A percentile compares a stretch with the other conserved stretches of the same genome.
Evolutionary conservation across 2,797 vertebrate genomes (phyloP).

Genomic region (Poeciliopsis turneri): DNA sequence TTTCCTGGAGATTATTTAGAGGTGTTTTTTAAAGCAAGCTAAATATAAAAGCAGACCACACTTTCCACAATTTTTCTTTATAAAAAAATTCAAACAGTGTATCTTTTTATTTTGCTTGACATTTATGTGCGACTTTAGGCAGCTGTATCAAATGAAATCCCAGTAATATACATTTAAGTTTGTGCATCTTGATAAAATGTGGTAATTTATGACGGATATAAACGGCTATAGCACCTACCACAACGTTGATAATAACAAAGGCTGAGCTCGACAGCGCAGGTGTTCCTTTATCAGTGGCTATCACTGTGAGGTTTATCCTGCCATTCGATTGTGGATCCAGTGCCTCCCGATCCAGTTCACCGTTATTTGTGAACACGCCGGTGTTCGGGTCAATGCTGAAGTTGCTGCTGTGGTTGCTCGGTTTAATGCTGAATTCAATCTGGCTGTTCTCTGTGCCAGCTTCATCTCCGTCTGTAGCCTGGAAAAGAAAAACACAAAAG

Average conservation of each 20-base stretch:
- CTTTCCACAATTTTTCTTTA: not conserved
- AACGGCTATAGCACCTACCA: constrained; percentile 72
- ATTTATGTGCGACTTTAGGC: not conserved
- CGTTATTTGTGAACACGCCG: constrained; percentile 78
- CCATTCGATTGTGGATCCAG: constrained; percentile 76
- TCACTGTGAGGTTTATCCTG: constrained; percentile 79
- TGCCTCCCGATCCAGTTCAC: constrained; percentile 84
- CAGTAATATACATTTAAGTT: not conserved
- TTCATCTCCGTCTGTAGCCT: constrained; percentile 90
- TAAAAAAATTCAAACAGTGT: not conserved
- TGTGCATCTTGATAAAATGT: not conserved
- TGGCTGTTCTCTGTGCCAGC: constrained; percentile 81
- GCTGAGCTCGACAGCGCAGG: constrained; percentile 63
- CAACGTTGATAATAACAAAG: constrained; percentile 81
- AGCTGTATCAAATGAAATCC: not conserved
- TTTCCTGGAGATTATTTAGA: not conserved
- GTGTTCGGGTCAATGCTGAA: constrained; percentile 82
- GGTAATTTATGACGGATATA: not conserved
- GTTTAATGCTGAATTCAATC: constrained; percentile 79
- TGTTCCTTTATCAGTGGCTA: constrained; percentile 83
- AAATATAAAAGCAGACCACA: not conserved
- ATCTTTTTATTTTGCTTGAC: not conserved
- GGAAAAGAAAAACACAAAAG: constrained; percentile 12
- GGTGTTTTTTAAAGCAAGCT: not conserved
- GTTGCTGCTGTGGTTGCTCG: constrained; percentile 78